phyloP scores from a whole-genome alignment of 2,113 vertebrate genomes.

The Rhodinocichla rosea region DNA sequence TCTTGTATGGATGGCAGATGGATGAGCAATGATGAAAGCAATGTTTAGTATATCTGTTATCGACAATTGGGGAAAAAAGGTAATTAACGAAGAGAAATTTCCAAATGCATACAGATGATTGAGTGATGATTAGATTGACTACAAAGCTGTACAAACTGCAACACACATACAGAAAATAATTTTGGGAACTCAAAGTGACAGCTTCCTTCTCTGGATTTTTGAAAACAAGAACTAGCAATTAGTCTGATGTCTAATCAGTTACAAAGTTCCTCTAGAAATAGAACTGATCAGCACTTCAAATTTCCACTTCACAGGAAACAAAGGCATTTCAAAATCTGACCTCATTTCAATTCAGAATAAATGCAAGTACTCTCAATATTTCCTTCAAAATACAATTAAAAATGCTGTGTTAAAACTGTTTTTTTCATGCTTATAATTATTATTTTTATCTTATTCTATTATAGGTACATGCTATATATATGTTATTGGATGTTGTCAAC shows the following conservation, averaged over 20 bases:
- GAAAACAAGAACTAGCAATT: not conserved
- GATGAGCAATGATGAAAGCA: not conserved
- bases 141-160: not conserved
- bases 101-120: not conserved
- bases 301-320: not conserved
- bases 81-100: not conserved
- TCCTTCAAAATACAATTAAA: not conserved
- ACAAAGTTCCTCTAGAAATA: not conserved
- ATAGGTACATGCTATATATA: not conserved
- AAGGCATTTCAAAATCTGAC: not conserved
- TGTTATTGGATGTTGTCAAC: not conserved
- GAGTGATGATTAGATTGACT: not conserved
- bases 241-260: not conserved
- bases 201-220: not conserved
- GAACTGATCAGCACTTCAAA: not conserved
- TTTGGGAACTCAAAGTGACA: not conserved
- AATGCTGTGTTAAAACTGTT: not conserved
- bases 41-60: not conserved
- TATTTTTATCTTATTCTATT: not conserved
- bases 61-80: not conserved
- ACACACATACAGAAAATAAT: not conserved
- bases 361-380: not conserved
- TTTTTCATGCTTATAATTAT: not conserved
- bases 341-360: not conserved
- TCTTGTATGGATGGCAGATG: not conserved